Base-by-base conservation (phyloP, 1,140 invertebrate genomes). In the Eumaeus atala region DNA sequence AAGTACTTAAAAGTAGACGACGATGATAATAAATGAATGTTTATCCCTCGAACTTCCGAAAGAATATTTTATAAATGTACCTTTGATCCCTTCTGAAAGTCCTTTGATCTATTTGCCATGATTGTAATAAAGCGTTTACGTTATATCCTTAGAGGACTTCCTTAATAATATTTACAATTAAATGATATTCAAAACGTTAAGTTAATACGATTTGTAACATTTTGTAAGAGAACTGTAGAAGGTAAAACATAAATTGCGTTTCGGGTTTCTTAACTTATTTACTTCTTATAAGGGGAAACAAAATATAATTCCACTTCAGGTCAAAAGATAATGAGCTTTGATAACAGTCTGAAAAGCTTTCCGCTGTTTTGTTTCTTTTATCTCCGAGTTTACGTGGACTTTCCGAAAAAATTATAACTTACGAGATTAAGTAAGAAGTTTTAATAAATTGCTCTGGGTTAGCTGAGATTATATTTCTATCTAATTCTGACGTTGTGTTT, bases 241-340 rank as follows among this genome's bases (percentile, higher is more conserved):
- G 68, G 67, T 69, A 77, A 81, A 76, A 81, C 78, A 77, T 77
- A 78, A 81, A 81, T 81, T 72, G 74, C 72, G 72, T 84, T 70
- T 75, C 68, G 65, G 64, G 74, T 66, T 66, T 61, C 56, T 67
- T 79, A 79, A 79, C 74, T 81, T 84, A 84, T 84, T 84, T 79
- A 82, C 74, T 74, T 62, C 65, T 73, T 79, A 72, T 72, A 77
- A 77, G 69, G 70, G 67, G 62, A 72, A 77, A 74, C 74, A 77
- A 79, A 81, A 82, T 82, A 77, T 77, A 77, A 77, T 79, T 79
- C 73, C 67, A 70, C 75, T 75, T 76, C 75, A 82, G 78, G 78
- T 83, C 81, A 80, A 76, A 69, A 82, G 77, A 82, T 84, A 84
- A 84, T 84, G 78, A 78, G 67, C 74, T 84, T 82, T 82, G 77